phyloP scores from a whole-genome alignment of 2,888 invertebrate genomes.

The Microchrysa polita region DNA sequence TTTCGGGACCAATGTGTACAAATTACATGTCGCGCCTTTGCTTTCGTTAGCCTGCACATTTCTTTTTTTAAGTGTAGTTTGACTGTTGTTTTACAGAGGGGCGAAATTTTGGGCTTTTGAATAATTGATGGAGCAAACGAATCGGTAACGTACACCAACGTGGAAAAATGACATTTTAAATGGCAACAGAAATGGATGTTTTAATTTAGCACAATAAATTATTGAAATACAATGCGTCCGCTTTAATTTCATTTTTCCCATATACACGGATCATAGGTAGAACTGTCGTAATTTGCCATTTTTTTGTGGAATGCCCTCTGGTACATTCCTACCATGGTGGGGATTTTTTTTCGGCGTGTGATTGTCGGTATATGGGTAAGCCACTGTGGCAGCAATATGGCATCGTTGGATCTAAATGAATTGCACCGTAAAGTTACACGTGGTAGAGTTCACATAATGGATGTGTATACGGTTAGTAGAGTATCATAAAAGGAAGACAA shows the following conservation, averaged over 20 bases:
- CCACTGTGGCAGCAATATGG: too few species aligned
- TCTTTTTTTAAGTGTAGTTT: slow-evolving; percentile 9
- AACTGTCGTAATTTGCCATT: too few species aligned
- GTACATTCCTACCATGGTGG: too few species aligned
- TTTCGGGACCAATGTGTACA: neutral
- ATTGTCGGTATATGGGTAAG: too few species aligned
- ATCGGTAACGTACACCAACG: slow-evolving; percentile 35
- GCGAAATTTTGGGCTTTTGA: slow-evolving; percentile 9
- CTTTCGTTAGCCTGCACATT: neutral
- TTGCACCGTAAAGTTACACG: neutral
- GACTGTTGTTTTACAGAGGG: neutral
- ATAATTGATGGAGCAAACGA: slow-evolving; percentile 46
- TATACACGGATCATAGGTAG: neutral
- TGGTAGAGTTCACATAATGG: neutral
- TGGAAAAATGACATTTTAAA: slow-evolving; percentile 45
- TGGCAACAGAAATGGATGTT: slow-evolving; percentile 45
- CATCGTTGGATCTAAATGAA: too few species aligned
- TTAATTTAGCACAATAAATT: slow-evolving; percentile 44
- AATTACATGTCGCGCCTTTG: slow-evolving; percentile 9
- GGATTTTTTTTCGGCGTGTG: too few species aligned
- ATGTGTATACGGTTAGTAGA: too few species aligned
- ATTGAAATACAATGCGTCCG: slow-evolving; percentile 42
- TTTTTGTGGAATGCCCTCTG: too few species aligned
- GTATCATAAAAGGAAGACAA: neutral
- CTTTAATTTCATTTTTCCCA: slow-evolving; percentile 38